A percentile compares a stretch with the other conserved stretches of the same genome.
Evolutionary conservation across 2,113 vertebrate genomes (phyloP).

Genomic region (Cyprinus carpio): DNA sequence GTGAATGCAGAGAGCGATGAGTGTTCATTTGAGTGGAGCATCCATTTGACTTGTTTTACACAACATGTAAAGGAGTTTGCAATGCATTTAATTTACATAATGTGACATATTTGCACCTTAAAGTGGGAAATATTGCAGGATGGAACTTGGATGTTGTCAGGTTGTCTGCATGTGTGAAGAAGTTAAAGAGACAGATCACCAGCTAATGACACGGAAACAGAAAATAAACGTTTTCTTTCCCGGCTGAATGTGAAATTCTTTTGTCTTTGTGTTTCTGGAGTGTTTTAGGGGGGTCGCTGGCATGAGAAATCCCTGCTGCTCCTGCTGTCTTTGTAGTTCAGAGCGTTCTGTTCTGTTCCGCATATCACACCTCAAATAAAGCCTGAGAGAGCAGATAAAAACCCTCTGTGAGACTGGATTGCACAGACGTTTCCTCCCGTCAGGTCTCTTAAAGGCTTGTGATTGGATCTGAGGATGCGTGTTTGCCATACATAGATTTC

Average conservation of each 20-base stretch:
- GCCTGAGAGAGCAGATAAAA: constrained; percentile 31
- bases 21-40: constrained; percentile 22
- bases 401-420: neutral
- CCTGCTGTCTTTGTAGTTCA: constrained; percentile 21
- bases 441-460: neutral
- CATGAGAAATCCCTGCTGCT: constrained; percentile 30
- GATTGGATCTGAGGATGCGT: neutral
- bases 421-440: constrained; percentile 3
- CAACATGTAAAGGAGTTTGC: neutral
- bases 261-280: neutral
- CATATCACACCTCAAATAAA: constrained; percentile 29
- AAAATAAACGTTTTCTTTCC: neutral
- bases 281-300: neutral
- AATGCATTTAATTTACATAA: constrained; percentile 8
- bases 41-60: constrained; percentile 2
- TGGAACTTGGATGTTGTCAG: neutral
- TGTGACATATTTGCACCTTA: neutral
- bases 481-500: constrained; percentile 2
- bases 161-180: neutral
- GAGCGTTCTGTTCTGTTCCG: constrained; percentile 22
- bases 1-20: neutral
- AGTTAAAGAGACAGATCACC: neutral
- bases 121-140: neutral
- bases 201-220: neutral
- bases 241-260: neutral